Conservation (phyloP, 2,797 vertebrate species). For the Xerus rutilus region DNA sequence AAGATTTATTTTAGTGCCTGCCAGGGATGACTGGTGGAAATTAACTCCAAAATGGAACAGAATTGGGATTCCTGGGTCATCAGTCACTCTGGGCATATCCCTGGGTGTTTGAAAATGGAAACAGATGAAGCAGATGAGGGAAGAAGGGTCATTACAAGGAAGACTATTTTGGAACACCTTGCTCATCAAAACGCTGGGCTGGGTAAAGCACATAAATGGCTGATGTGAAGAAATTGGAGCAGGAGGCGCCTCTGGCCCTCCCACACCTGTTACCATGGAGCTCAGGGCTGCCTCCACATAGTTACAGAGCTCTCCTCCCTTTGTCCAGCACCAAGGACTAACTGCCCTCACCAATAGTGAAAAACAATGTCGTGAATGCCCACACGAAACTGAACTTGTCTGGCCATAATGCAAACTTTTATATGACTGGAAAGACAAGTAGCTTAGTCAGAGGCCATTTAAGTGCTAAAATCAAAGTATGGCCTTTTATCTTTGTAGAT, state of each 20-base stretch:
- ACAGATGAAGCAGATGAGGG: not conserved
- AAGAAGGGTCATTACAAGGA: not conserved
- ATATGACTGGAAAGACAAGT: not conserved
- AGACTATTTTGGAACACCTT: not conserved
- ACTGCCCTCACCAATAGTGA: not conserved
- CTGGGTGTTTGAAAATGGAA: not conserved
- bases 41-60: not conserved
- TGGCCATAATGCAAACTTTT: not conserved
- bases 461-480: not conserved
- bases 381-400: not conserved
- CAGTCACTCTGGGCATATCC: not conserved
- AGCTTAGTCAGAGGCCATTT: not conserved
- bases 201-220: not conserved
- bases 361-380: not conserved
- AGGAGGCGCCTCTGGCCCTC: not conserved
- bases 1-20: not conserved
- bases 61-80: not conserved
- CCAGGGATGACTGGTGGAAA: not conserved
- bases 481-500: not conserved
- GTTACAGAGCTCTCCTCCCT: not conserved
- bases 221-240: not conserved
- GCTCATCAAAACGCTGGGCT: not conserved
- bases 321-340: too few relatives aligned
- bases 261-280: accelerated
- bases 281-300: not conserved